Evolutionary conservation across 2,888 invertebrate genomes (phyloP), one percentile per base, ranked within the genome.

Genomic region (Lordiphosa andalusiaca): DNA sequence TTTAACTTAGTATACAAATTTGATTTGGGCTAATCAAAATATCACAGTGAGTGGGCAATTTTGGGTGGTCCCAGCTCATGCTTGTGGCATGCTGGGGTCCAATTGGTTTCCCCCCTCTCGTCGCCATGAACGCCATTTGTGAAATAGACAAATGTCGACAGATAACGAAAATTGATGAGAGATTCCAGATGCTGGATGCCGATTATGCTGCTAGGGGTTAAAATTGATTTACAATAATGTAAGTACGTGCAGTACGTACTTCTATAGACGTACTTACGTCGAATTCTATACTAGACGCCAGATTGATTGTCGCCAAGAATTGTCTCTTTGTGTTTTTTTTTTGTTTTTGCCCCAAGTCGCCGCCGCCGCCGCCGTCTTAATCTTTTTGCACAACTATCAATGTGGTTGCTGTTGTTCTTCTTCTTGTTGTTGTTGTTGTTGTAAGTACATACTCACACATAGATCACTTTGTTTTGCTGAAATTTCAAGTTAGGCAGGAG

Each of bases 401-500:
- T 36, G 6, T 36, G 46, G 25, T 25, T 21, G 44, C 2, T 16
- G 16, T 1, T 16, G 16, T 2, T 16, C 1, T 16, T 16, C 1
- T 53, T 60, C 5, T 6, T 23, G 23, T 4, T 5, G 23, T 25
- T 25, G 23, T 25, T 25, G 6, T 2, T 25, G 25, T 6, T 6
- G 6, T 6, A 25, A 6, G 25, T 25, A 25, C 6, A 25, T 6
- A 25, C 1, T 6, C 25, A 25, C 25, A 25, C 25, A 6, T 6
- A 25, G 6, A 6, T 25, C 25, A 25, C 25, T 25, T 60, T 67
- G 53, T 67, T 48, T 69, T 57, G 61, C 57, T 65, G 44, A 52
- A 60, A 69, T 40, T 65, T 46, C 52, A 39, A 67, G 47, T 69
- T 59, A 13, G 49, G 12, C 44, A 52, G 50, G 83, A 77, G 49